Evolutionary conservation across 2,113 vertebrate genomes (phyloP).

Genomic region (Pteronura brasiliensis): DNA sequence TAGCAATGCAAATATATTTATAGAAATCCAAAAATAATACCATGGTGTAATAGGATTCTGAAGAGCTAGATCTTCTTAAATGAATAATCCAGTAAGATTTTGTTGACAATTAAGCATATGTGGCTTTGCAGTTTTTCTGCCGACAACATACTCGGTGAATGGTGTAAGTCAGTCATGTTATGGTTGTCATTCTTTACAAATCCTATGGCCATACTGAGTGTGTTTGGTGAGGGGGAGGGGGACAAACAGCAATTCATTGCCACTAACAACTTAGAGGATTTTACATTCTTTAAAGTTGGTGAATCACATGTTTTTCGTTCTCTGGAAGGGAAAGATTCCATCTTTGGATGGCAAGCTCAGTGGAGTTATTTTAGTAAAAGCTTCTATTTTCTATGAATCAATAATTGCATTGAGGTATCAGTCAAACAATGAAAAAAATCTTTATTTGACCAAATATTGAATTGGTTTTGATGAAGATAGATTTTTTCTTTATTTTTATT

Average conservation of each 20-base stretch:
- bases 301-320: background rate
- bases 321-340: background rate
- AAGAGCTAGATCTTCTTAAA: background rate
- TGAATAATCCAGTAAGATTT: background rate
- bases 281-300: background rate
- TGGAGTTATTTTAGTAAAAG: background rate
- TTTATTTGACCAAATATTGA: background rate
- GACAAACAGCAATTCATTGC: background rate
- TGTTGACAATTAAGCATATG: background rate
- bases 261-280: background rate
- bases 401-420: background rate
- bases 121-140: background rate
- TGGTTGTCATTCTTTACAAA: background rate
- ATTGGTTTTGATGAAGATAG: background rate
- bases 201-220: background rate
- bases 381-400: conserved; percentile 1
- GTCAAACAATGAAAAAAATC: background rate
- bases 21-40: background rate
- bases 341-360: background rate
- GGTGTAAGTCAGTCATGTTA: background rate
- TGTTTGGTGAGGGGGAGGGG: background rate
- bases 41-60: background rate
- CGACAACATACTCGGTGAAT: background rate
- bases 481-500: background rate
- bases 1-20: background rate